Base-by-base conservation (phyloP, 2,113 vertebrate species). In the Cacatua alba region DNA sequence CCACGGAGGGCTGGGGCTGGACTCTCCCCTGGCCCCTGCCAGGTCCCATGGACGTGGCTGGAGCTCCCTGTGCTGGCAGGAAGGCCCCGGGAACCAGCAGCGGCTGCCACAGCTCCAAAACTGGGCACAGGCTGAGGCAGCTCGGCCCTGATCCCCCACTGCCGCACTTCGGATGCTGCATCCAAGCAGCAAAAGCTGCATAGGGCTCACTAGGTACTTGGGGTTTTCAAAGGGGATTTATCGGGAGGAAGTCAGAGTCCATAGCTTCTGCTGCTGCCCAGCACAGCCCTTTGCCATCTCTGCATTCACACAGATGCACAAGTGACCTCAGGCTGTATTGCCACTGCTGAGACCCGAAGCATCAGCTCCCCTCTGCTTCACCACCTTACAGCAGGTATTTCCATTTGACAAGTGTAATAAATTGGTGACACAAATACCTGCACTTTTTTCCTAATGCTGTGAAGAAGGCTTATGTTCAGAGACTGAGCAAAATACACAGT, bases 101-200 rank as follows among this genome's bases (percentile, higher is more conserved):
- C 19, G 5, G 15, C 63, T 24, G 62, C 53, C 68, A 7, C 2
- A 41, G 8, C 33, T 5, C 63, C 76, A n/a, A 3, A 28, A 6
- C 0, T 1, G 13, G 55, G 17, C 9, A 3, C 31, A 3, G 57
- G 21, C 46, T 5, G 48, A 2, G 26, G 11, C 25, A 3, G 35
- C 33, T 4, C 1, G 6, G 52, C n/a, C 11, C 13, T 3, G 7
- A 0, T 8, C 16, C 33, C 21, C 14, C 63, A 3, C 1, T 5
- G 44, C 28, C 3, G 11, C 37, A 11, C 9, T 46, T 3, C 28
- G 7, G 25, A 2, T 2, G n/a, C 65, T 5, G 60, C 31, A 15
- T 7, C 20, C 33, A 5, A 11, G n/a, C n/a, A 8, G 62, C 70
- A 7, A 0, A 1, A 3, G 11, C 18, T 5, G 4, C 63, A 0